Conservation (phyloP, 1,140 invertebrate genomes). For the Neodiprion fabricii region DNA sequence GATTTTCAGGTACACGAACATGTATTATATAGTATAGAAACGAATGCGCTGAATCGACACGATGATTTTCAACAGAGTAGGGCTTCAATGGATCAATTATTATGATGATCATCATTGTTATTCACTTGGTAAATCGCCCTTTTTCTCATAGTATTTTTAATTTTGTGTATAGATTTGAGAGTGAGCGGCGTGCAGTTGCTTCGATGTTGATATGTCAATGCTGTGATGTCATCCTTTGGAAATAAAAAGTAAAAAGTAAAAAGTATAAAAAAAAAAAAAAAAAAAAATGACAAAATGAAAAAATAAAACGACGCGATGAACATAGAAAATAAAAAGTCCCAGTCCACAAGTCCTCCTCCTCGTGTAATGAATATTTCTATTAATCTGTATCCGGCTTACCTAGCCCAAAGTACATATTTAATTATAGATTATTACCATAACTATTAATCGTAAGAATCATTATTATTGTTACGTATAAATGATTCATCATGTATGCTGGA, state of each 20-base stretch:
- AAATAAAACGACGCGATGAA: neutral
- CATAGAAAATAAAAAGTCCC: too few relatives aligned
- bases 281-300: neutral
- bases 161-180: neutral
- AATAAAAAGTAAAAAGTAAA: slow-evolving; percentile 30
- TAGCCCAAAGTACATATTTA: too few relatives aligned
- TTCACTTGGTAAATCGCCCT: neutral
- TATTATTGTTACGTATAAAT: neutral
- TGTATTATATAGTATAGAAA: too few relatives aligned
- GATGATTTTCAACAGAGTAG: too few relatives aligned
- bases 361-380: too few relatives aligned
- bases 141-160: too few relatives aligned
- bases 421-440: neutral
- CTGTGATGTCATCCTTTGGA: slow-evolving; percentile 59
- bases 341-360: neutral
- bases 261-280: slow-evolving; percentile 15
- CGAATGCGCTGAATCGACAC: too few relatives aligned
- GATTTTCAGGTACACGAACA: neutral
- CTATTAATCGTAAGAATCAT: neutral
- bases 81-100: neutral
- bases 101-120: neutral
- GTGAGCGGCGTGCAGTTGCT: slow-evolving; percentile 35
- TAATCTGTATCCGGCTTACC: too few relatives aligned
- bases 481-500: neutral
- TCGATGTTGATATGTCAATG: slow-evolving; percentile 59